phyloP scores from a whole-genome alignment of 2,888 invertebrate genomes.

The Orthosia cruda region DNA sequence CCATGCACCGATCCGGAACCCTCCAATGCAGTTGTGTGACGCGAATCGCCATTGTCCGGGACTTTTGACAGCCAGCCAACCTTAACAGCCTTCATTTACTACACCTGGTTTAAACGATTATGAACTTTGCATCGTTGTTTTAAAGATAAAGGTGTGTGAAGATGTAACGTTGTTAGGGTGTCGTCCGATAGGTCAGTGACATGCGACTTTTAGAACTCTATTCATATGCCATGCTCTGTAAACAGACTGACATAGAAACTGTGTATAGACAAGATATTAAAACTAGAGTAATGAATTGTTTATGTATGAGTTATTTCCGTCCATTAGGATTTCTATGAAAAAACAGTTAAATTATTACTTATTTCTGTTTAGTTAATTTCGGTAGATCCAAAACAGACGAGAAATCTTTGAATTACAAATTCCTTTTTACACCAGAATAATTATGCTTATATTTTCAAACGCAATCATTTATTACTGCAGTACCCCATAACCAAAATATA shows the following conservation, averaged over 20 bases:
- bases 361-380: neutral
- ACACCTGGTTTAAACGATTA: slow-evolving; percentile 45
- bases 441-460: slow-evolving; percentile 37
- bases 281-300: slow-evolving; percentile 15
- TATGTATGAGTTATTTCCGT: neutral
- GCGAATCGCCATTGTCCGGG: slow-evolving; percentile 79
- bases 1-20: slow-evolving; percentile 78
- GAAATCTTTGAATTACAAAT: too few species aligned
- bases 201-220: slow-evolving; percentile 65
- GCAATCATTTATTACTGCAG: slow-evolving; percentile 11
- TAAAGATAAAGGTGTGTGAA: slow-evolving; percentile 51
- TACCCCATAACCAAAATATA: slow-evolving; percentile 44
- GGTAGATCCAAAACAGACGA: too few species aligned
- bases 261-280: slow-evolving; percentile 14
- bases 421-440: neutral
- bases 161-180: slow-evolving; percentile 47
- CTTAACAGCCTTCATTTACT: slow-evolving; percentile 71
- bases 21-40: slow-evolving; percentile 75
- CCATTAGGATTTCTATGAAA: neutral
- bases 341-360: neutral
- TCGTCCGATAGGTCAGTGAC: slow-evolving; percentile 72
- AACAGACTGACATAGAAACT: slow-evolving; percentile 50
- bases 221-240: slow-evolving; percentile 49
- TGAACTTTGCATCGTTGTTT: slow-evolving; percentile 46
- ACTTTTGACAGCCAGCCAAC: slow-evolving; percentile 81